Evolutionary conservation across 2,113 vertebrate genomes (phyloP).

Genomic region (Egretta garzetta): DNA sequence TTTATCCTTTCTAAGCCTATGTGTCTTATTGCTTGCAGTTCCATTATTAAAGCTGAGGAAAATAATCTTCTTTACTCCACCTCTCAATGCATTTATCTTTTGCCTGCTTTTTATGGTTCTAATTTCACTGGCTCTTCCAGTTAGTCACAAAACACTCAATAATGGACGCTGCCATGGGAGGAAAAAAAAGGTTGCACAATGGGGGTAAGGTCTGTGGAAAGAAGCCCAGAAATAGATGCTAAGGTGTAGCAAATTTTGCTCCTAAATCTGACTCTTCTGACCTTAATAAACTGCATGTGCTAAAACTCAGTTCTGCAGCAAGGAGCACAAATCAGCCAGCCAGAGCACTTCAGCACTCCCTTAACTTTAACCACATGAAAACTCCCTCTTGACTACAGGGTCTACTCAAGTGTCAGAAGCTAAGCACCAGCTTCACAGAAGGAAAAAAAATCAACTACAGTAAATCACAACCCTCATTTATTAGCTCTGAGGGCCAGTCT

Average conservation of each 20-base stretch:
- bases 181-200: neutral
- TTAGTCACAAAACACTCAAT: neutral
- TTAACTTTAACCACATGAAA: slow-evolving; percentile 3
- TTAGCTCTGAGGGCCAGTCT: neutral
- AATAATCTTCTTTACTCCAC: slow-evolving; percentile 50
- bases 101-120: slow-evolving; percentile 1
- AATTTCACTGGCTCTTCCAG: neutral
- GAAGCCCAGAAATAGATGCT: neutral
- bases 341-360: neutral
- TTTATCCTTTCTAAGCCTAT: slow-evolving; percentile 53
- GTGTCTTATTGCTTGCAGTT: slow-evolving; percentile 53
- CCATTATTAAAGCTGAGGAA: slow-evolving; percentile 48
- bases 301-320: neutral
- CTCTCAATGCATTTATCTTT: neutral
- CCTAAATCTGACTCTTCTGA: neutral
- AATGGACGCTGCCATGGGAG: neutral
- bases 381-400: neutral
- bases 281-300: neutral
- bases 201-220: neutral
- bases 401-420: neutral
- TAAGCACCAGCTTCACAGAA: neutral
- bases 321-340: slow-evolving; percentile 6
- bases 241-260: neutral
- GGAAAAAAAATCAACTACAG: neutral
- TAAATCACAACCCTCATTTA: slow-evolving; percentile 8